These are phyloP conservation scores for Lagodon rhomboides DNA, from an alignment of 2,797 vertebrate species.

Conservation along the genomic window DNA sequence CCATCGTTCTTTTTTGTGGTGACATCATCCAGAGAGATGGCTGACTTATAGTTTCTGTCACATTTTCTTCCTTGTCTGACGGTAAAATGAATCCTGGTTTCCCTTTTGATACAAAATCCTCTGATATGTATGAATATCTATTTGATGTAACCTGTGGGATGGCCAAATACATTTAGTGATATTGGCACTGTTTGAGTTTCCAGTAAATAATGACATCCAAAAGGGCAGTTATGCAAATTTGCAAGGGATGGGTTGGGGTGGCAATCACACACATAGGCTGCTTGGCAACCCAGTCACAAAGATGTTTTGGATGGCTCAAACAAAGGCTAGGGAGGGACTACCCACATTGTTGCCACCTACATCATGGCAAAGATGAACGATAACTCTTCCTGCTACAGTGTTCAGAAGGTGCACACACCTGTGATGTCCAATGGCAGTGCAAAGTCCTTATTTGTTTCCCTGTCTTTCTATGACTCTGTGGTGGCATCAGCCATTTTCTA, in stretches of 20 bases:
- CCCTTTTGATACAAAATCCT: neutral
- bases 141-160: neutral
- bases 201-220: conserved; percentile 14
- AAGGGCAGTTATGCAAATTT: conserved; percentile 41
- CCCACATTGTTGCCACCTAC: neutral
- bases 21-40: neutral
- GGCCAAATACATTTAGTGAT: neutral
- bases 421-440: neutral
- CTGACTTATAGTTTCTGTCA: neutral
- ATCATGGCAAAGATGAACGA: conserved; percentile 11
- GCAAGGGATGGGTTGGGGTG: neutral
- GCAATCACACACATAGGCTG: neutral
- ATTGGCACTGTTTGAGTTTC: neutral
- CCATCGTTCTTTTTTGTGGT: conserved; percentile 6
- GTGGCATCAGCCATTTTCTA: too few relatives aligned
- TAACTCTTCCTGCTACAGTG: neutral
- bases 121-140: neutral
- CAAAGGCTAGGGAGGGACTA: neutral
- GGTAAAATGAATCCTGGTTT: neutral
- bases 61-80: neutral
- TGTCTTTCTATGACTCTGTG: too few relatives aligned
- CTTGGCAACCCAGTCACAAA: conserved; percentile 7
- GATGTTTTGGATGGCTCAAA: conserved; percentile 5
- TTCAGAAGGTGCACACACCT: neutral
- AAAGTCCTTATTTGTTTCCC: neutral